phyloP scores from a whole-genome alignment of 2,888 invertebrate genomes.

The Erebia aethiops region DNA sequence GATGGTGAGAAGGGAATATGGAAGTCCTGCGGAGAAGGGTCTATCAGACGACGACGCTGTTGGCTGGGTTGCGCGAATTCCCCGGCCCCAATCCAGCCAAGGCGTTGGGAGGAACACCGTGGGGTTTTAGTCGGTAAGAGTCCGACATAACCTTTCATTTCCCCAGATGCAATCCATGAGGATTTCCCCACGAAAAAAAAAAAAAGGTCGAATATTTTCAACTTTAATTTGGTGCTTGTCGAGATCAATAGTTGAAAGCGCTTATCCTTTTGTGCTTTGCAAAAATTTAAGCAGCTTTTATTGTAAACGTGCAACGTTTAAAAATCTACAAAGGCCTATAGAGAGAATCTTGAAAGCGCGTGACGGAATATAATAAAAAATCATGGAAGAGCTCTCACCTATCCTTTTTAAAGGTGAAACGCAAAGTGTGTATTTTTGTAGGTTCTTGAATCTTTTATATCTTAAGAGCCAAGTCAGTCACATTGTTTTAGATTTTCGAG shows the following conservation, averaged over 20 bases:
- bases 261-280: not conserved
- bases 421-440: constrained; percentile 13
- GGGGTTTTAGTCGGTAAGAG: too few species aligned
- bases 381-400: constrained; percentile 15
- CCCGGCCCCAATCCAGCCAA: too few species aligned
- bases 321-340: not conserved
- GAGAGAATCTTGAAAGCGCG: not conserved
- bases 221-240: not conserved
- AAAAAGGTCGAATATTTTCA: too few species aligned
- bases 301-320: constrained; percentile 4
- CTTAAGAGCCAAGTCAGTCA: constrained; percentile 21
- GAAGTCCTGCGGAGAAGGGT: too few species aligned
- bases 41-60: too few species aligned
- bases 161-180: too few species aligned
- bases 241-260: not conserved
- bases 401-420: constrained; percentile 18
- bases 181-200: too few species aligned
- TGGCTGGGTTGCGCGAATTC: too few species aligned
- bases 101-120: too few species aligned
- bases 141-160: too few species aligned
- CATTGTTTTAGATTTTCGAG: constrained; percentile 34
- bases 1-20: too few species aligned
- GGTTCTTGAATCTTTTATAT: constrained; percentile 33
- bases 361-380: constrained; percentile 17
- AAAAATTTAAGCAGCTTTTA: constrained; percentile 4